Evolutionary conservation across 2,888 invertebrate species (phyloP).

Genomic region (Plutella xylostella): DNA sequence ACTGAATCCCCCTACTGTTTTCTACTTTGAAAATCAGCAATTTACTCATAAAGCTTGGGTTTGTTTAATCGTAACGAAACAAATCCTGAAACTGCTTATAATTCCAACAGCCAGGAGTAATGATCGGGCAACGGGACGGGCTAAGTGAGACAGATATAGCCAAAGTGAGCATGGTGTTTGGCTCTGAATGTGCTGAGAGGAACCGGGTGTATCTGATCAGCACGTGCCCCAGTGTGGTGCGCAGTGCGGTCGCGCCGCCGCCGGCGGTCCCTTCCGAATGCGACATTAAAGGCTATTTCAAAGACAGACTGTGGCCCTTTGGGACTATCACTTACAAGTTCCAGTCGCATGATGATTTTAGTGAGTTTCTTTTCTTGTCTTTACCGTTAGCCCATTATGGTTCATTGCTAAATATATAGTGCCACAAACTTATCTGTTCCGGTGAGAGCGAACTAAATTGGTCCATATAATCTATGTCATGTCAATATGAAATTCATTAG

Average conservation of each 20-base stretch:
- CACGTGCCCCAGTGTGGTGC: constrained; percentile 49
- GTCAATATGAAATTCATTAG: no score
- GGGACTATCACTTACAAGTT: constrained; percentile 43
- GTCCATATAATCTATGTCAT: no score
- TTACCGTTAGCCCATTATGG: no score
- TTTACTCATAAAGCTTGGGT: no score
- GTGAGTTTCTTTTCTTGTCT: no score
- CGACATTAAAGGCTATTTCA: constrained; percentile 42
- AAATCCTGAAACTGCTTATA: no score
- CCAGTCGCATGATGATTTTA: constrained; percentile 38
- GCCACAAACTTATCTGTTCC: no score
- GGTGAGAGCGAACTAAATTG: no score
- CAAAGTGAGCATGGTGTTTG: constrained; percentile 41
- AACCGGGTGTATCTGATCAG: constrained; percentile 44
- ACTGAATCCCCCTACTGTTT: no score
- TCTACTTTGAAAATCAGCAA: no score
- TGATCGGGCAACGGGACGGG: constrained; percentile 50
- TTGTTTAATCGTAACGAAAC: no score
- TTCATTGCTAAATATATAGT: no score
- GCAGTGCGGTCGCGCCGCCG: constrained; percentile 12
- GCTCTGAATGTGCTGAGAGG: constrained; percentile 41
- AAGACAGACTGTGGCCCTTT: constrained; percentile 40
- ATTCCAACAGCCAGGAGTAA: constrained; percentile 30
- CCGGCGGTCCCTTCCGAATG: constrained; percentile 16
- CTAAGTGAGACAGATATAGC: constrained; percentile 46